A percentile compares a stretch with the other conserved stretches of the same genome.
Evolutionary conservation across 2,888 invertebrate genomes (phyloP).

Genomic region (Conops quadrifasciatus): DNA sequence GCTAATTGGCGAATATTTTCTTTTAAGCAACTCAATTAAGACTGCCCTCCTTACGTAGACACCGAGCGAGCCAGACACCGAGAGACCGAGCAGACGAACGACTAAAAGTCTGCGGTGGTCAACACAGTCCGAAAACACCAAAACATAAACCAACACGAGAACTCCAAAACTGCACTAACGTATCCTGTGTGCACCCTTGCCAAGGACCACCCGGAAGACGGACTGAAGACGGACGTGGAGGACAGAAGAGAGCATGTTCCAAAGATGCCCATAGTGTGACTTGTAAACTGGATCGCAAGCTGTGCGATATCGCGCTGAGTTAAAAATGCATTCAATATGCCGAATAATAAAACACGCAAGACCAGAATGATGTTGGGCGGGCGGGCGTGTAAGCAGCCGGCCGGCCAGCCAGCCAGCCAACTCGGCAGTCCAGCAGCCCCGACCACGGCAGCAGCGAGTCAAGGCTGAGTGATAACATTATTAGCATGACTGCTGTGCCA

Average conservation of each 20-base stretch:
- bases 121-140: background rate
- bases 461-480: conserved; percentile 23
- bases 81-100: conserved; percentile 1
- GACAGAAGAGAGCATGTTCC: background rate
- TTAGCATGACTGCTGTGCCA: conserved; percentile 23
- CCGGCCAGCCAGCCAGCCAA: background rate
- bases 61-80: background rate
- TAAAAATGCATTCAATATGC: conserved; percentile 13
- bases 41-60: background rate
- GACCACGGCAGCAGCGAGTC: background rate
- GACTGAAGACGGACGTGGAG: background rate
- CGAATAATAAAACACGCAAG: background rate
- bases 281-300: conserved; percentile 33
- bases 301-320: conserved; percentile 32
- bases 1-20: conserved; percentile 33
- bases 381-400: background rate
- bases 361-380: conserved; percentile 12
- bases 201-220: conserved; percentile 23
- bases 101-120: conserved; percentile 31
- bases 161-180: background rate
- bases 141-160: background rate
- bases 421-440: background rate
- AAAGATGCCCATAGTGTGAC: conserved; percentile 15
- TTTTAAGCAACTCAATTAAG: conserved; percentile 34
- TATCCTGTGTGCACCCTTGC: background rate